Percentiles rank a stretch among this genome's conserved stretches.
Conservation (phyloP, 1,140 invertebrate genomes). For the Sitophilus oryzae region DNA sequence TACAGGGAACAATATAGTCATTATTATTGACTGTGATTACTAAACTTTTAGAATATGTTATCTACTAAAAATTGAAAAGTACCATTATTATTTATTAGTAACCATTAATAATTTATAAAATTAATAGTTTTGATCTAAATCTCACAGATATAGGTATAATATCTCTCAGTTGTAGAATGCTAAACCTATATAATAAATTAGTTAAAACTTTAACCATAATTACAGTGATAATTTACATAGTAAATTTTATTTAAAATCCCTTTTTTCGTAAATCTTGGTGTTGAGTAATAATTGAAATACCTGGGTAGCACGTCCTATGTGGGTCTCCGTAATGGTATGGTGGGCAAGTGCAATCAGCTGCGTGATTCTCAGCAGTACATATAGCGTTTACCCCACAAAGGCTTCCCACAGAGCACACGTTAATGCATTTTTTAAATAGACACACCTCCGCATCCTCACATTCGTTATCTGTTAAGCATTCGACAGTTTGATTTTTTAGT, state of each 20-base stretch:
- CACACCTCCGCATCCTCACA: slow-evolving; percentile 62
- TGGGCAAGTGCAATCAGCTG: slow-evolving; percentile 64
- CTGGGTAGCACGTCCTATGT: slow-evolving; percentile 40
- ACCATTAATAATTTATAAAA: no score
- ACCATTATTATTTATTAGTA: no score
- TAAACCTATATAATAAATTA: slow-evolving; percentile 6
- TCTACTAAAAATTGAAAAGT: no score
- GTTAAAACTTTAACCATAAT: slow-evolving; percentile 8
- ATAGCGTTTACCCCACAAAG: slow-evolving; percentile 63
- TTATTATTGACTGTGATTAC: no score
- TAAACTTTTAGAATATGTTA: no score
- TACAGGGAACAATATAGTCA: no score
- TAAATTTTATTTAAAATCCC: not conserved
- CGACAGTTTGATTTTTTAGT: slow-evolving; percentile 11
- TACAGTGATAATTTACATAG: slow-evolving; percentile 8
- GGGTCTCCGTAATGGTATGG: slow-evolving; percentile 47
- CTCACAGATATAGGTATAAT: not conserved
- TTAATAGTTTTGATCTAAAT: no score
- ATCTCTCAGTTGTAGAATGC: not conserved
- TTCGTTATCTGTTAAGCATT: slow-evolving; percentile 51
- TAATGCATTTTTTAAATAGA: slow-evolving; percentile 61
- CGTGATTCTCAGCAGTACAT: slow-evolving; percentile 64
- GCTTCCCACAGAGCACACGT: slow-evolving; percentile 59
- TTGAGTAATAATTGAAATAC: slow-evolving; percentile 27
- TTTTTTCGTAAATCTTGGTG: slow-evolving; percentile 14